A percentile compares a stretch with the other conserved stretches of the same genome.
phyloP scores from a whole-genome alignment of 2,797 vertebrate species.

The Novumbra hubbsi region DNA sequence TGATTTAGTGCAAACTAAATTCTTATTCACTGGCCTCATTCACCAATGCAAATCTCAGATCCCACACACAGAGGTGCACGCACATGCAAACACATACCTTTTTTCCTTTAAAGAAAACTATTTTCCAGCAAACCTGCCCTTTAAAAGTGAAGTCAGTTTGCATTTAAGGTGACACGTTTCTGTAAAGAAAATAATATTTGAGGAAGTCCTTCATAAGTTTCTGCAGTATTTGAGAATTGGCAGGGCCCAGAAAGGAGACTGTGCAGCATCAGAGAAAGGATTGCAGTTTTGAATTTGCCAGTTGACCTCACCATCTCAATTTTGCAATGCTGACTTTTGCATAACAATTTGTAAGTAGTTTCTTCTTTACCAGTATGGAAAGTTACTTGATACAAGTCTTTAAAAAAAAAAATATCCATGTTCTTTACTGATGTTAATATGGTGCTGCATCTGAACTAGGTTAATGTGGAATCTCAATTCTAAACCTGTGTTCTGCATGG shows the following conservation, averaged over 20 bases:
- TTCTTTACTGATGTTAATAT: conserved; percentile 30
- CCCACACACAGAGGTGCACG: conserved; percentile 18
- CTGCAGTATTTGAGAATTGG: conserved; percentile 24
- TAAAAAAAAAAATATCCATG: conserved; percentile 32
- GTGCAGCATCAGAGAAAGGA: conserved; percentile 37
- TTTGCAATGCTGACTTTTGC: conserved; percentile 37
- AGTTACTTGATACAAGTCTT: conserved; percentile 23
- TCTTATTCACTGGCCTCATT: too few species aligned
- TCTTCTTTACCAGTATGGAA: conserved; percentile 21
- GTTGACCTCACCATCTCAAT: conserved; percentile 30
- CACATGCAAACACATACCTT: conserved; percentile 34
- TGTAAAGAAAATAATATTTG: neutral
- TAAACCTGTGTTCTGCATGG: conserved; percentile 39
- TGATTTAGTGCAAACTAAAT: conserved; percentile 39
- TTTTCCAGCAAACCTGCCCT: conserved; percentile 55
- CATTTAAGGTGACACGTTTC: conserved; percentile 41
- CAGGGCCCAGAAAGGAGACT: conserved; percentile 36
- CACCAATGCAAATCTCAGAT: neutral
- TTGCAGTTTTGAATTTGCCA: conserved; percentile 5
- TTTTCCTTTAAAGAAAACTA: conserved; percentile 52
- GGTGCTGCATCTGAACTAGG: conserved; percentile 25
- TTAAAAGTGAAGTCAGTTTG: conserved; percentile 47
- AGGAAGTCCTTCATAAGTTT: conserved; percentile 10
- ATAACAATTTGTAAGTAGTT: conserved; percentile 14
- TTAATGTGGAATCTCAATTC: conserved; percentile 41